A percentile compares a stretch with the other conserved stretches of the same genome.
These are phyloP conservation scores for Dione juno DNA, from an alignment of 2,888 invertebrate species.

Conservation along the genomic window DNA sequence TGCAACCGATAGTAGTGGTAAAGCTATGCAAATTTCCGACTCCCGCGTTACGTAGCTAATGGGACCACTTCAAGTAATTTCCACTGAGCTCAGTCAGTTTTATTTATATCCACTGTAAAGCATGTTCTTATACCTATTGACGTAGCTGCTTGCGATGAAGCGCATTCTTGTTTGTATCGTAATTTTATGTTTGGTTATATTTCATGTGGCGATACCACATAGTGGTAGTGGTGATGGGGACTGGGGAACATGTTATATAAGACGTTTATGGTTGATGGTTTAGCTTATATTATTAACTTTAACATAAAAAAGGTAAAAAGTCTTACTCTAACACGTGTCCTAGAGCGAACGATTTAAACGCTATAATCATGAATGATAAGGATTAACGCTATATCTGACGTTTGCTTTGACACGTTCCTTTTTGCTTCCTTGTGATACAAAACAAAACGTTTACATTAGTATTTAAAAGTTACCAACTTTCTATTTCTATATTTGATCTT, in stretches of 20 bases:
- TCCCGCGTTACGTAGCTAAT: slow-evolving; percentile 56
- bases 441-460: slow-evolving; percentile 19
- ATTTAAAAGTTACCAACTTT: neutral
- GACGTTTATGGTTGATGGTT: too few relatives aligned
- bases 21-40: slow-evolving; percentile 42
- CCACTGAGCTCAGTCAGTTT: slow-evolving; percentile 68
- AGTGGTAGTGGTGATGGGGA: too few relatives aligned
- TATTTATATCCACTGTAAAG: slow-evolving; percentile 57
- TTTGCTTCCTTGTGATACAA: slow-evolving; percentile 20
- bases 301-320: neutral
- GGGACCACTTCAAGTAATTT: slow-evolving; percentile 70
- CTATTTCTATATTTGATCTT: too few relatives aligned
- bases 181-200: neutral
- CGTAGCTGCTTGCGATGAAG: neutral
- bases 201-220: too few relatives aligned
- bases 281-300: slow-evolving; percentile 13
- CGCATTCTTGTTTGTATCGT: slow-evolving; percentile 12
- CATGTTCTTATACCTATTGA: slow-evolving; percentile 41
- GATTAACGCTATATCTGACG: slow-evolving; percentile 38
- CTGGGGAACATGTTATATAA: too few relatives aligned
- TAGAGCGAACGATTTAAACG: slow-evolving; percentile 12
- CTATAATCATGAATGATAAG: slow-evolving; percentile 32
- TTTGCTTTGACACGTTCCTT: slow-evolving; percentile 36
- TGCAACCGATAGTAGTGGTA: slow-evolving; percentile 5
- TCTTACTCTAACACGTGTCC: neutral